Evolutionary conservation across 2,888 invertebrate genomes (phyloP).

Genomic region (Lepidocyrtinus sp.): DNA sequence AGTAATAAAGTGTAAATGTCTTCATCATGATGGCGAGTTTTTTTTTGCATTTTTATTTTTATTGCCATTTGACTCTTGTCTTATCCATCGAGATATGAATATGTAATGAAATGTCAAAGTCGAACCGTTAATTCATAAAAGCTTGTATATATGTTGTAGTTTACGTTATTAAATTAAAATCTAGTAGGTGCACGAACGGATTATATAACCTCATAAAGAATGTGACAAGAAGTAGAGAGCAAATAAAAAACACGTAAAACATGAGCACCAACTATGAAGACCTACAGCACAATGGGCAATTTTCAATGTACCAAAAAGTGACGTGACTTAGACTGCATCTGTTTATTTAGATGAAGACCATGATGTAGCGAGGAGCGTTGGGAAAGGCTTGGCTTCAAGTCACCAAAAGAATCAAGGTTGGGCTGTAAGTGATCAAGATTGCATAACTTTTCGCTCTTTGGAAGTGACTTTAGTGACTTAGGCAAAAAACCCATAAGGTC

Average conservation of each 20-base stretch:
- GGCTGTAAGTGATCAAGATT: conserved; percentile 1
- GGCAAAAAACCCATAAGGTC: neutral
- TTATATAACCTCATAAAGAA: no score
- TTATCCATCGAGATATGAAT: neutral
- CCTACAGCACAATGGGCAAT: no score
- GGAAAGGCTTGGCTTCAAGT: conserved; percentile 10
- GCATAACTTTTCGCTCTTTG: conserved; percentile 2
- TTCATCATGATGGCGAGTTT: neutral
- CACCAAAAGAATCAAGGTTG: conserved; percentile 13
- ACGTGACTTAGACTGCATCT: no score
- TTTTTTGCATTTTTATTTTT: conserved; percentile 4
- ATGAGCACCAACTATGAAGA: no score
- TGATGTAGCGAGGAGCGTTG: neutral
- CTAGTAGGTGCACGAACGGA: no score
- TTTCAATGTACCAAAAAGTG: no score
- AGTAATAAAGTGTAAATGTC: neutral
- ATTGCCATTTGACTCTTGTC: conserved; percentile 12
- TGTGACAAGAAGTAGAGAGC: no score
- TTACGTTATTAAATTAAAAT: no score
- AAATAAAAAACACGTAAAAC: no score
- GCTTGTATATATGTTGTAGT: no score
- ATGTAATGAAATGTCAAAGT: conserved; percentile 1
- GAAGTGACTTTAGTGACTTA: neutral
- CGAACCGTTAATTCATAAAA: neutral
- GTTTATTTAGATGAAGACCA: neutral